phyloP scores from a whole-genome alignment of 2,888 invertebrate species.

The Catocala fraxini region DNA sequence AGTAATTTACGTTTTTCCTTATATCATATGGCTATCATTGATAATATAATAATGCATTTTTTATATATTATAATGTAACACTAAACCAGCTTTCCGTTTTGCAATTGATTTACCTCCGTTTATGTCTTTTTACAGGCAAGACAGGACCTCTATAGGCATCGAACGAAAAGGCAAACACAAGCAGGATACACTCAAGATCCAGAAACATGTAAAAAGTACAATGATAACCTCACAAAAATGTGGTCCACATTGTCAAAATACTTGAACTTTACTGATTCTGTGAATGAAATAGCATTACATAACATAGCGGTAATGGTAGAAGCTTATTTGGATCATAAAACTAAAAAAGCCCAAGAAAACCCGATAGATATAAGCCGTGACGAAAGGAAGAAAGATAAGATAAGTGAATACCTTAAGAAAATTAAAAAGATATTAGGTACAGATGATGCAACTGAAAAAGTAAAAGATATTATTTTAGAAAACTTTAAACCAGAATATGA shows the following conservation, averaged over 20 bases:
- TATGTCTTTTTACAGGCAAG: slow-evolving; percentile 22
- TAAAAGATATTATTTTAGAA: slow-evolving; percentile 24
- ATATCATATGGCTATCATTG: too few species aligned
- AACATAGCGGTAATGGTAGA: slow-evolving; percentile 49
- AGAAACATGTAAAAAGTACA: slow-evolving; percentile 48
- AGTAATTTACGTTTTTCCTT: too few species aligned
- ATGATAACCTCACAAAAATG: slow-evolving; percentile 45
- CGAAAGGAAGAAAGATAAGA: slow-evolving; percentile 28
- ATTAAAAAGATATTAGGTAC: slow-evolving; percentile 27
- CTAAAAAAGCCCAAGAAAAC: slow-evolving; percentile 20
- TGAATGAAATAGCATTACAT: slow-evolving; percentile 34
- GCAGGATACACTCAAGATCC: slow-evolving; percentile 44
- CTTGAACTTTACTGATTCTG: slow-evolving; percentile 25
- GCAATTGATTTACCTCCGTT: too few species aligned
- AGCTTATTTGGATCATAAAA: slow-evolving; percentile 47
- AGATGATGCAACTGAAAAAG: slow-evolving; percentile 19
- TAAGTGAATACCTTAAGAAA: slow-evolving; percentile 19
- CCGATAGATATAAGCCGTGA: neutral
- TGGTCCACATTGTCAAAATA: slow-evolving; percentile 41
- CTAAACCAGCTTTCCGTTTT: too few species aligned
- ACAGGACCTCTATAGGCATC: neutral
- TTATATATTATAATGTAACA: too few species aligned
- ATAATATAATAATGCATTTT: too few species aligned
- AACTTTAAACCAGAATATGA: slow-evolving; percentile 33
- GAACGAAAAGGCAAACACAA: slow-evolving; percentile 32